Percentiles rank a stretch among this genome's conserved stretches.
Evolutionary conservation across 2,888 invertebrate species (phyloP).

Genomic region (Caprella mutica): DNA sequence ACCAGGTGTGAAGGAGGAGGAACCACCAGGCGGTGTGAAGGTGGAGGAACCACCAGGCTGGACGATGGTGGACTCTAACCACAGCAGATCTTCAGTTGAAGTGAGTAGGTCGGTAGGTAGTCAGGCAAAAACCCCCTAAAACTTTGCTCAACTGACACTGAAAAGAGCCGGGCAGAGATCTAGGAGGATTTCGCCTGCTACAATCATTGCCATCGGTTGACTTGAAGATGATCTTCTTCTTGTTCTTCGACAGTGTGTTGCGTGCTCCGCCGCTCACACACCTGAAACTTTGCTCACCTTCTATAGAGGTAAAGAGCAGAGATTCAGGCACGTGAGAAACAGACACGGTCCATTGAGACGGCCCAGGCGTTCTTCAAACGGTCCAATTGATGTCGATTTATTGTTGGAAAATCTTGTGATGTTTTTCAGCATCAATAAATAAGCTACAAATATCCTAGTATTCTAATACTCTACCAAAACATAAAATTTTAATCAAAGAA

Average conservation of each 20-base stretch:
- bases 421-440: too few species aligned
- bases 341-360: too few species aligned
- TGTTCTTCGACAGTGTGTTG: too few species aligned
- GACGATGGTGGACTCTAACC: not conserved
- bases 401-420: too few species aligned
- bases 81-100: not conserved
- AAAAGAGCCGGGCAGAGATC: constrained; percentile 13
- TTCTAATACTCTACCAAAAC: too few species aligned
- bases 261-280: constrained; percentile 31
- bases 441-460: too few species aligned
- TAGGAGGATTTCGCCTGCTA: constrained; percentile 11
- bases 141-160: constrained; percentile 14
- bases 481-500: too few species aligned
- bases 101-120: not conserved
- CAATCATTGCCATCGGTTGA: too few species aligned
- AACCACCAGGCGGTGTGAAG: not conserved
- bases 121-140: constrained; percentile 17
- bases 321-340: constrained; percentile 16
- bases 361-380: too few species aligned
- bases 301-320: constrained; percentile 19
- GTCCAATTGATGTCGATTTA: too few species aligned
- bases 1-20: not conserved
- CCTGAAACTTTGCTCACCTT: constrained; percentile 35
- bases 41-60: not conserved
- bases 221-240: too few species aligned